Evolutionary conservation across 1,140 invertebrate genomes (phyloP), one percentile per base, ranked within the genome.

Genomic region (Homarus americanus): DNA sequence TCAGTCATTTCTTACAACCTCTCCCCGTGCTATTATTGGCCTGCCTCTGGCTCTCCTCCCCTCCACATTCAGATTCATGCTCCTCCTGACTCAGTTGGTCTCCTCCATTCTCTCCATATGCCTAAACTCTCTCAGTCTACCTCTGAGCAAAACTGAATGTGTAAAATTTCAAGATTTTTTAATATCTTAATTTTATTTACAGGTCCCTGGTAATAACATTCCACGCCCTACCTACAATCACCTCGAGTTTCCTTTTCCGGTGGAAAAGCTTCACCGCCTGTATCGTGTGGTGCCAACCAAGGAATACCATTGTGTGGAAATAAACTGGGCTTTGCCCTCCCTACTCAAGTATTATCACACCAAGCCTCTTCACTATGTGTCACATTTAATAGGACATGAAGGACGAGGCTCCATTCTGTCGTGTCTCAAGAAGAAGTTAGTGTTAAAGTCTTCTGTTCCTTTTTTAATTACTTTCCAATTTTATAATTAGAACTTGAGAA

Each of bases 381-480:
- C 97, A 97, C 93, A 93, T 95, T 95, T 99, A 76, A 95, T 99
- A 93, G 98, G 98, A 0, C 99, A 99, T 94, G 98, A 99, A 95
- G 98, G 98, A 7, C 96, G 97, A 73, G 98, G 98, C 12, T 99
- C 98, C 93, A 95, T 99, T 53, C 95, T 99, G 75, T 97, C 98
- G 4, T 96, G 97, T 41, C 95, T 99, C 12, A 98, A 98, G 49
- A 90, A 90, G 17, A 90, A 84, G 88, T 89, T 38, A 49, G 86
- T 73, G 10, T 12, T 5, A 69, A 10, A 38, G 17, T 0, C 17
- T 4, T 38, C 34, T 58, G 44, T 58, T 53, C 32, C 24, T 36
- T n/a, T n/a, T n/a, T n/a, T n/a, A n/a, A n/a, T n/a, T n/a, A n/a
- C n/a, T n/a, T n/a, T n/a, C n/a, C n/a, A n/a, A n/a, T n/a, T n/a